Evolutionary conservation across 2,888 invertebrate genomes (phyloP), one percentile per base, ranked within the genome.

Genomic region (Oligia strigilis): DNA sequence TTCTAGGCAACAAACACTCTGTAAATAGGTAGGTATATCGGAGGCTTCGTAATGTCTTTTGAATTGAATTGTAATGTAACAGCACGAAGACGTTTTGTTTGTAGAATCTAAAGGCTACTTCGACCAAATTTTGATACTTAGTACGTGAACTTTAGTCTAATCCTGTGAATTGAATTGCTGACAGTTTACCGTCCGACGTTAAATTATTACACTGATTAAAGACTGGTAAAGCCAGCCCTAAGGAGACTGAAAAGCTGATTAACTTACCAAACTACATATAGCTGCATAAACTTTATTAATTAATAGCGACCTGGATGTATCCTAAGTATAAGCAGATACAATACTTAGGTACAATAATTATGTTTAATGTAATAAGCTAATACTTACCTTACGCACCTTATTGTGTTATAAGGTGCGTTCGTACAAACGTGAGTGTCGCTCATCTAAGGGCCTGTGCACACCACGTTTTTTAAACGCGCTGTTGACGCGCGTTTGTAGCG

Each of bases 401-500:
- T 29, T 29, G 29, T 29, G 29, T 29, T 29, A 62, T 75, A 75
- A 72, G 49, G n/a, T 62, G 75, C 46, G 40, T 70, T 52, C 17
- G 74, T 58, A 55, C 19, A 69, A 66, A 67, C 72, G 75, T 83
- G 62, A 87, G 75, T 77, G 66, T 81, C 74, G 78, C 80, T 87
- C 82, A 87, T 87, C 79, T 78, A 29, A 29, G 29, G 29, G 29
- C 29, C 29, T 29, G 29, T 29, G 29, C 1, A 29, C 29, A 29
- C 29, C 29, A 29, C 29, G 29, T 29, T 29, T 29, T 29, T 29
- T 29, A 29, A 29, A 29, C 29, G 1, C 29, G 29, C 29, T 29
- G 1, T 29, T 29, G 29, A 29, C 29, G 29, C 29, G 1, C 29
- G 1, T 29, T 29, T 29, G 29, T 29, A 29, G 29, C 29, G 29